phyloP scores from a whole-genome alignment of 2,797 vertebrate genomes.

The Arctocebus calabarensis region DNA sequence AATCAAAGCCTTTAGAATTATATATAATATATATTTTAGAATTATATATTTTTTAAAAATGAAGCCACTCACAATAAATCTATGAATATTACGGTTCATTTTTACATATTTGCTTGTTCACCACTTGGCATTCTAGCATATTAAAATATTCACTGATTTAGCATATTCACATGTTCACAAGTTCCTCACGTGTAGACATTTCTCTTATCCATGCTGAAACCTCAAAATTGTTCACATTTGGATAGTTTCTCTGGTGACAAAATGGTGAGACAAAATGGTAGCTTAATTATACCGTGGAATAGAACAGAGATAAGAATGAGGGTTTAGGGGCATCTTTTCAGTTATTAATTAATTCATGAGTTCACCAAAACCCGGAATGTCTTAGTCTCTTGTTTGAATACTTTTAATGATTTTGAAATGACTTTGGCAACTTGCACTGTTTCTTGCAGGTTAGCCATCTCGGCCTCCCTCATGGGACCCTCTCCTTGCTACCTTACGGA shows the following conservation, averaged over 20 bases:
- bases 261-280: not conserved
- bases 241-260: not conserved
- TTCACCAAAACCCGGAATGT: not conserved
- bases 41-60: not conserved
- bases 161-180: not conserved
- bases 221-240: not conserved
- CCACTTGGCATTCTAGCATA: not conserved
- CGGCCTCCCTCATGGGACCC: not conserved
- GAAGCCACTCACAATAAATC: not conserved
- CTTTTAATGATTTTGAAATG: not conserved
- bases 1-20: not conserved
- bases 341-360: not conserved
- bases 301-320: not conserved
- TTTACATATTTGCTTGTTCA: slow-evolving; percentile 18
- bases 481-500: not conserved
- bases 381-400: not conserved
- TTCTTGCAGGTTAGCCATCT: not conserved
- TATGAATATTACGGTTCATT: not conserved
- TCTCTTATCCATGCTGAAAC: not conserved
- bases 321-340: not conserved
- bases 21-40: not conserved
- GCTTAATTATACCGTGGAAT: not conserved
- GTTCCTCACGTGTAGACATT: slow-evolving; percentile 11
- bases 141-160: not conserved
- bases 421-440: not conserved